Evolutionary conservation across 1,140 invertebrate genomes (phyloP).

Genomic region (Octopus sinensis): DNA sequence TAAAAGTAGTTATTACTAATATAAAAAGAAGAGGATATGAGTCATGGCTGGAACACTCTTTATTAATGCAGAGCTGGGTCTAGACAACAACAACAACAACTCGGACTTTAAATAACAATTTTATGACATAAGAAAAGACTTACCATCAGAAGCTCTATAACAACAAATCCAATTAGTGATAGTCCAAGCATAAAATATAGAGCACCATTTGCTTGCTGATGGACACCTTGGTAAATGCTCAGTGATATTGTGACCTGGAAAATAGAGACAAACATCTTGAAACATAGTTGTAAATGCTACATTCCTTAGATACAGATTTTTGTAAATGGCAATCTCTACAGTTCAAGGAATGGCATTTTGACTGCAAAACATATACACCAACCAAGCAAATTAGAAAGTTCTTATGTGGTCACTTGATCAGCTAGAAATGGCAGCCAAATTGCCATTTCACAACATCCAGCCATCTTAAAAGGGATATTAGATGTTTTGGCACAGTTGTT

Average conservation of each 20-base stretch:
- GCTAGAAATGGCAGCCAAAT: not conserved
- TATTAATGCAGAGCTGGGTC: too few species aligned
- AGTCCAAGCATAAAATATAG: slow-evolving; percentile 43
- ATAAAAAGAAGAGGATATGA: too few species aligned
- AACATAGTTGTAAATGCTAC: not conserved
- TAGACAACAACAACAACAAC: too few species aligned
- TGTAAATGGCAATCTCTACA: not conserved
- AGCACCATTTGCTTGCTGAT: slow-evolving; percentile 24
- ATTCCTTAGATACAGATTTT: not conserved
- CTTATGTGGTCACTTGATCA: not conserved
- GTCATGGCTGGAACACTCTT: too few species aligned
- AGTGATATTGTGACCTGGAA: slow-evolving; percentile 37
- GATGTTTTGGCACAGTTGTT: too few species aligned
- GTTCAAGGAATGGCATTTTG: not conserved
- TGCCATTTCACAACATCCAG: too few species aligned
- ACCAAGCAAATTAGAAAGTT: not conserved
- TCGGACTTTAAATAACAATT: too few species aligned
- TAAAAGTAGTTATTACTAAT: too few species aligned
- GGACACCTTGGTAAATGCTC: slow-evolving; percentile 36
- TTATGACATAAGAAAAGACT: slow-evolving; percentile 1
- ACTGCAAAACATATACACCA: not conserved
- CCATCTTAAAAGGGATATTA: too few species aligned
- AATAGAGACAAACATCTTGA: slow-evolving; percentile 12
- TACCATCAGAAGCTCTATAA: slow-evolving; percentile 39
- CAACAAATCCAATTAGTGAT: slow-evolving; percentile 38